phyloP scores from a whole-genome alignment of 23 tunicate genomes.

The Clavelina lepadiformis region DNA sequence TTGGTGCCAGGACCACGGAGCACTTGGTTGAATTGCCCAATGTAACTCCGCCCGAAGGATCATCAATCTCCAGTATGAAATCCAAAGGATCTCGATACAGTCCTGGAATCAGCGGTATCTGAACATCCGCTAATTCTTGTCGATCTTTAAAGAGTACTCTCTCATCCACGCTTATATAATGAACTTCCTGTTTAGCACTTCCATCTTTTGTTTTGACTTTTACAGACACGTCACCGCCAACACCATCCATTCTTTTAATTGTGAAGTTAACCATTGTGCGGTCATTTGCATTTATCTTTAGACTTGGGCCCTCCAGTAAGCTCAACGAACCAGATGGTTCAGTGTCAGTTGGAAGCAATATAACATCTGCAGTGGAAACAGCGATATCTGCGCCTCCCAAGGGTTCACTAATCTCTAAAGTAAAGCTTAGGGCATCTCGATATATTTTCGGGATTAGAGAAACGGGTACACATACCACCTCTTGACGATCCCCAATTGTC shows the following conservation, averaged over 20 bases:
- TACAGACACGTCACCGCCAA: constrained; percentile 19
- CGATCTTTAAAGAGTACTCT: constrained; percentile 1
- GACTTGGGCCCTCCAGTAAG: neutral
- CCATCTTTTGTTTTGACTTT: constrained; percentile 11
- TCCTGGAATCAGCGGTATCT: neutral
- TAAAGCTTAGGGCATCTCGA: constrained; percentile 21
- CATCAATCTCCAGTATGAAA: constrained; percentile 41
- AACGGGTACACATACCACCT: neutral
- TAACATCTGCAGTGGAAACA: neutral
- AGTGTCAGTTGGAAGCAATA: constrained; percentile 21
- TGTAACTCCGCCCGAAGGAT: constrained; percentile 41
- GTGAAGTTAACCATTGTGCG: constrained; percentile 5
- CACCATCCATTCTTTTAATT: constrained; percentile 18
- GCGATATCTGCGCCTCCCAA: constrained; percentile 11
- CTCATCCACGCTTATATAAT: constrained; percentile 15
- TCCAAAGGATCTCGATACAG: constrained; percentile 4
- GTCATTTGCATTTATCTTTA: constrained; percentile 10
- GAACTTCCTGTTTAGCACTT: constrained; percentile 15
- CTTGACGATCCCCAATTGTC: constrained; percentile 32
- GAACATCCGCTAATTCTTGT: neutral
- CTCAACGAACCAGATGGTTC: constrained; percentile 17
- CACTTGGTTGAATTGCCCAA: no score
- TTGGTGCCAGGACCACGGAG: constrained; percentile 26
- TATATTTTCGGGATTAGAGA: neutral
- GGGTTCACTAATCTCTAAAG: constrained; percentile 24